Conservation (phyloP, 23 tunicate species). For the Halocynthia roretzi region DNA sequence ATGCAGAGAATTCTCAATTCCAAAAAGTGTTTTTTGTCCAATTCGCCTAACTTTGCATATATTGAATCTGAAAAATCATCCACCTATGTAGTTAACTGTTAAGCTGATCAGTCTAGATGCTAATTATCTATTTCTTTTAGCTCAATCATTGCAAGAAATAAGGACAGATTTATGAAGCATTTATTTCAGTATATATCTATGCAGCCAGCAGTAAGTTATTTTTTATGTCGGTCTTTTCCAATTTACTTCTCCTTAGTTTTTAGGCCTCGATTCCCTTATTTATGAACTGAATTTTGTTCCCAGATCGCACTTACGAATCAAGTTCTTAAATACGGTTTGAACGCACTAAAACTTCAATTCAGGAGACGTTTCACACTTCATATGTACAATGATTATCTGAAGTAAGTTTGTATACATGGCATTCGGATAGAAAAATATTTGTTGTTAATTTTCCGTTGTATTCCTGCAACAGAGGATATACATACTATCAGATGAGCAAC, state of each 20-base stretch:
- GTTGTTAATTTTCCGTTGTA: background rate
- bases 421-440: conserved; percentile 1
- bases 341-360: conserved; percentile 66
- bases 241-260: background rate
- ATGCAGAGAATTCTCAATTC: no score
- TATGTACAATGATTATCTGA: conserved; percentile 62
- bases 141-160: conserved; percentile 69
- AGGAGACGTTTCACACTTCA: conserved; percentile 72
- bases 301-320: conserved; percentile 85
- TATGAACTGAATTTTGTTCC: background rate
- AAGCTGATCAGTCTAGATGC: no score
- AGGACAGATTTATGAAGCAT: conserved; percentile 54
- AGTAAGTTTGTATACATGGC: conserved; percentile 2
- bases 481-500: conserved; percentile 93
- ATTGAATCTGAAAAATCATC: no score
- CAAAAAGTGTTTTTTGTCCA: no score
- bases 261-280: background rate
- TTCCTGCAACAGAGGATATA: conserved; percentile 35
- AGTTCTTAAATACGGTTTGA: conserved; percentile 79
- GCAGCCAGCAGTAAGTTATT: conserved; percentile 55
- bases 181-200: conserved; percentile 61
- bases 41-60: no score
- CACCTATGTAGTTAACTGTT: no score
- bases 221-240: background rate
- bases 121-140: conserved; percentile 9